Evolutionary conservation across 2,888 invertebrate species (phyloP), one percentile per base, ranked within the genome.

Genomic region (Nezara viridula): DNA sequence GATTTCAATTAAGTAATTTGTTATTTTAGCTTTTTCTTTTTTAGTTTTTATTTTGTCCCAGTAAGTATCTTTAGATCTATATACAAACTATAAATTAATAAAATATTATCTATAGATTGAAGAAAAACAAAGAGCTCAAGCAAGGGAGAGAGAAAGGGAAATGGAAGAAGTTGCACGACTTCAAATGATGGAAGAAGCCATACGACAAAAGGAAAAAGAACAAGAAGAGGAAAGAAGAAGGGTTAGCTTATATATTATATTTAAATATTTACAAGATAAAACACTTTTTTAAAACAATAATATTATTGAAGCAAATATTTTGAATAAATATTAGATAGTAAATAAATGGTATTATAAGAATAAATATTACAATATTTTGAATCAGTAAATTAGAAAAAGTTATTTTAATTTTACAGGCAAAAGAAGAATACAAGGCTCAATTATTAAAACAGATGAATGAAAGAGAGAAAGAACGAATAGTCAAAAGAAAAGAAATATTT

Each of bases 371-470:
- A n/a, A n/a, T n/a, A n/a, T n/a, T n/a, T n/a, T n/a, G n/a, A n/a
- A n/a, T n/a, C n/a, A n/a, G n/a, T n/a, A n/a, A n/a, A n/a, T n/a
- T n/a, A n/a, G n/a, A n/a, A n/a, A n/a, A n/a, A n/a, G n/a, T n/a
- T n/a, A n/a, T n/a, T n/a, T n/a, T n/a, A n/a, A 88, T 77, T 44
- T 89, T 90, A 88, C 52, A 92, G 92, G 91, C 90, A 81, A 91
- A 90, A 47, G 91, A 91, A 81, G 92, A 93, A 40, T 95, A 96
- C 91, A 94, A 95, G 2, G 94, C 94, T 90, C 95, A 94, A 91
- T 94, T 96, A 86, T 93, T 96, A 92, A 95, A 93, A 95, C 91
- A 93, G 92, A 93, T 96, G 86, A 95, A 96, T 91, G 95, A 95
- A 91, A 96, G 95, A 91, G 96, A 96, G 92, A 93, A 94, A 14